Evolutionary conservation across 1,140 invertebrate genomes (phyloP).

Genomic region (Pseudomyrmex pallidus): DNA sequence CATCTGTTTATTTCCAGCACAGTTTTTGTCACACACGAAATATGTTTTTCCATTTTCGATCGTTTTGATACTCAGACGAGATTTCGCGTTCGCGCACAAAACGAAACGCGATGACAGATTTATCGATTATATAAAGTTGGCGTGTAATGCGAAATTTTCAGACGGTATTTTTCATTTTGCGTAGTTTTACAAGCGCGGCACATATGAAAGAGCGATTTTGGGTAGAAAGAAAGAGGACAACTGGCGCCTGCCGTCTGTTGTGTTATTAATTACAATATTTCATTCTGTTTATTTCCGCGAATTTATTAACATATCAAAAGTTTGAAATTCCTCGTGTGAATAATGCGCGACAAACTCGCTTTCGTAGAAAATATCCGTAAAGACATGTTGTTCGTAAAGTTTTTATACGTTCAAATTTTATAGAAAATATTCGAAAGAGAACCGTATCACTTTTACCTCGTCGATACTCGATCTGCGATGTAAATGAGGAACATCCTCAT

Average conservation of each 20-base stretch:
- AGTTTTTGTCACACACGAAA: not conserved
- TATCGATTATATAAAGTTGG: not conserved
- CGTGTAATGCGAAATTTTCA: slow-evolving; percentile 23
- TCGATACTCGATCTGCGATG: not conserved
- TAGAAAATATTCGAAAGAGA: slow-evolving; percentile 14
- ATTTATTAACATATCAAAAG: slow-evolving; percentile 26
- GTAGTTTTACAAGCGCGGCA: not conserved
- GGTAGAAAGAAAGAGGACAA: slow-evolving; percentile 10
- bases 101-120: slow-evolving; percentile 6
- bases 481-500: not conserved
- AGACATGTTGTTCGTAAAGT: too few species aligned
- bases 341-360: not conserved
- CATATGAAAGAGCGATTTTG: not conserved
- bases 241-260: slow-evolving; percentile 42
- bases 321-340: slow-evolving; percentile 1
- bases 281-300: slow-evolving; percentile 29
- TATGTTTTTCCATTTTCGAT: not conserved
- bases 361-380: too few species aligned
- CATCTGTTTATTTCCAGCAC: not conserved
- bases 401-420: not conserved
- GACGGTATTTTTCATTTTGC: not conserved
- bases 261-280: slow-evolving; percentile 47
- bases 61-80: not conserved
- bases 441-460: not conserved
- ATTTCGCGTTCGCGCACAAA: not conserved